These are phyloP conservation scores for Microdon myrmicae DNA, from an alignment of 2,888 invertebrate genomes.

Conservation along the genomic window DNA sequence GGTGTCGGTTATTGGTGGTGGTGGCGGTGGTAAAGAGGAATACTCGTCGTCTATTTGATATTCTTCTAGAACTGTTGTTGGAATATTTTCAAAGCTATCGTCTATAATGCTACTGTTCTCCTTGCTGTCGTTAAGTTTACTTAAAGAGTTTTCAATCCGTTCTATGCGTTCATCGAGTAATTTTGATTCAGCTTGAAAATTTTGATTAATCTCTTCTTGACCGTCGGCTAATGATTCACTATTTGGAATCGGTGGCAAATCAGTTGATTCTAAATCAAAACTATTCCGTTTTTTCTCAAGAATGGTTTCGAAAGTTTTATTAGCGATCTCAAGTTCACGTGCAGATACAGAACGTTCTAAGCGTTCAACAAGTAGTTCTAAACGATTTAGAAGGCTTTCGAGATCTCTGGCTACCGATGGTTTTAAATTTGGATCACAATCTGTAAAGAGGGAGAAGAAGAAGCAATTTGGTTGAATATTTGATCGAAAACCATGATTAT, in stretches of 20 bases:
- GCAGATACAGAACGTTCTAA: conserved; percentile 71
- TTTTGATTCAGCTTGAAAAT: conserved; percentile 36
- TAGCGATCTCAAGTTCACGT: conserved; percentile 60
- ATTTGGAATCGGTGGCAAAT: conserved; percentile 56
- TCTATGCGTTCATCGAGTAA: conserved; percentile 57
- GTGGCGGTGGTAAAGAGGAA: conserved; percentile 49
- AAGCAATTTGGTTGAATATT: not conserved
- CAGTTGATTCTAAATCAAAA: conserved; percentile 58
- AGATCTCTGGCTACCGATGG: conserved; percentile 71
- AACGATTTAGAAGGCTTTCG: conserved; percentile 76
- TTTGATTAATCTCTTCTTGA: conserved; percentile 6
- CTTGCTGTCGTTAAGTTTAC: conserved; percentile 58
- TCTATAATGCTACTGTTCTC: conserved; percentile 51
- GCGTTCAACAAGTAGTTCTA: conserved; percentile 80
- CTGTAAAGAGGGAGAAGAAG: conserved; percentile 58
- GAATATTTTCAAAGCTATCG: conserved; percentile 59
- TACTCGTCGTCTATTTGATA: conserved; percentile 53
- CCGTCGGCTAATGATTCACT: conserved; percentile 30
- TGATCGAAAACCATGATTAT: conserved; percentile 1
- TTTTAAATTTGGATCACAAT: conserved; percentile 68
- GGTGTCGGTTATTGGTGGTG: conserved; percentile 55
- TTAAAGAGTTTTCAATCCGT: conserved; percentile 57
- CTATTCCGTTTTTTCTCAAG: conserved; percentile 57
- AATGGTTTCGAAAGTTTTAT: conserved; percentile 59
- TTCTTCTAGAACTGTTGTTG: conserved; percentile 60